These are phyloP conservation scores for Climacteris rufus DNA, from an alignment of 2,113 vertebrate genomes.

Conservation along the genomic window DNA sequence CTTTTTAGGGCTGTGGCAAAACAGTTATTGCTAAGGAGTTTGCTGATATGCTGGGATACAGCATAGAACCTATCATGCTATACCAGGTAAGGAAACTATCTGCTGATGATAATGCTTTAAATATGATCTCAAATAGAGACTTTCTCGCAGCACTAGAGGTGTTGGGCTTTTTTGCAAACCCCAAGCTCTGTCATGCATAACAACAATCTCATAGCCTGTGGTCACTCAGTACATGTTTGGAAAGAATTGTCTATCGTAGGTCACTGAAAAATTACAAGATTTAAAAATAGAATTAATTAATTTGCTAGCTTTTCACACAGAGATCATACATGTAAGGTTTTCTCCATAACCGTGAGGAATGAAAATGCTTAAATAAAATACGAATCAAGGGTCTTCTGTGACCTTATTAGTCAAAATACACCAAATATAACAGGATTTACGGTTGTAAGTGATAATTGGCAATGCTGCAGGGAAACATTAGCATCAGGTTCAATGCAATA, in stretches of 20 bases:
- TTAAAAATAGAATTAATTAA: neutral
- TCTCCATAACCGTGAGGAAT: neutral
- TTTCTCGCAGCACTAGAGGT: neutral
- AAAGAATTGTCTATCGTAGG: neutral
- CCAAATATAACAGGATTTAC: neutral
- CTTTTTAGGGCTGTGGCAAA: constrained; percentile 91
- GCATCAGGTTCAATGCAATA: neutral
- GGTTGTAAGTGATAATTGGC: neutral
- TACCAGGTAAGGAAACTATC: constrained; percentile 84
- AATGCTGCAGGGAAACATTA: neutral
- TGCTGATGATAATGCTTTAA: neutral
- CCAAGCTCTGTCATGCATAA: neutral
- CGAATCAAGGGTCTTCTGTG: neutral
- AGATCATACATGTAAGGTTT: neutral
- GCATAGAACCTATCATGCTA: constrained; percentile 89
- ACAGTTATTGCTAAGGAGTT: constrained; percentile 89
- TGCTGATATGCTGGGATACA: constrained; percentile 88
- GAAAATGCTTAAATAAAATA: neutral
- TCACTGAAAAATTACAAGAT: neutral
- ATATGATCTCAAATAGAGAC: neutral
- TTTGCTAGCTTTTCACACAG: neutral
- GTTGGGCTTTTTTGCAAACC: neutral
- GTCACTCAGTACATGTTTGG: neutral
- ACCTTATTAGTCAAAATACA: neutral
- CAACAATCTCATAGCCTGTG: neutral